These are phyloP conservation scores for Brachyhypopomus occidentalis DNA, from an alignment of 2,113 vertebrate genomes.

Conservation along the genomic window DNA sequence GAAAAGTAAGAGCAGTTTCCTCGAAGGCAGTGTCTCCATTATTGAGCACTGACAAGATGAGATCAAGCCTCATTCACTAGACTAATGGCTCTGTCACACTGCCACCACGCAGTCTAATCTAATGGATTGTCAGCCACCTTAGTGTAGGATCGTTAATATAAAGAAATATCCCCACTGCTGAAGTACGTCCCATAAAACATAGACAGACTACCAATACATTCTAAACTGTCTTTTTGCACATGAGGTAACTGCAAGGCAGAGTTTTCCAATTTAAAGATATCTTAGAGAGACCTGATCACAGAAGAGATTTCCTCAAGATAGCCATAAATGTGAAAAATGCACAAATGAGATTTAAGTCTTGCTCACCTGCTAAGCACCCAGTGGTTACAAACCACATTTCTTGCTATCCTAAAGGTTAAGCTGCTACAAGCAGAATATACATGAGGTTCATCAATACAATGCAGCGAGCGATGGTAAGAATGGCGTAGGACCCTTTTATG, in stretches of 20 bases:
- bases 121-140: slow-evolving; percentile 52
- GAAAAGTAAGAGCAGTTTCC: slow-evolving; percentile 49
- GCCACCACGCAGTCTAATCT: background rate
- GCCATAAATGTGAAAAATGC: slow-evolving; percentile 1
- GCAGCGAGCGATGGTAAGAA: background rate
- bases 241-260: background rate
- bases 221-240: slow-evolving; percentile 31
- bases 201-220: slow-evolving; percentile 38
- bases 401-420: background rate
- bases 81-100: slow-evolving; percentile 55
- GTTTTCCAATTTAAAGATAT: slow-evolving; percentile 10
- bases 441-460: background rate
- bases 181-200: slow-evolving; percentile 51
- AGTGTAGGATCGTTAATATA: slow-evolving; percentile 59
- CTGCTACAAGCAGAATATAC: background rate
- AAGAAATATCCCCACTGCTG: slow-evolving; percentile 59
- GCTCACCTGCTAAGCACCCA: background rate
- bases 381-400: background rate
- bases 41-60: slow-evolving; percentile 54
- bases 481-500: no score
- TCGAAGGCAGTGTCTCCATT: slow-evolving; percentile 54
- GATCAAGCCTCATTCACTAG: slow-evolving; percentile 50
- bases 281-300: background rate
- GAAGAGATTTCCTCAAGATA: background rate
- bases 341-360: background rate